A percentile compares a stretch with the other conserved stretches of the same genome.
These are phyloP conservation scores for Pangasius mekongensis DNA, from an alignment of 2,797 vertebrate genomes.

Conservation along the genomic window DNA sequence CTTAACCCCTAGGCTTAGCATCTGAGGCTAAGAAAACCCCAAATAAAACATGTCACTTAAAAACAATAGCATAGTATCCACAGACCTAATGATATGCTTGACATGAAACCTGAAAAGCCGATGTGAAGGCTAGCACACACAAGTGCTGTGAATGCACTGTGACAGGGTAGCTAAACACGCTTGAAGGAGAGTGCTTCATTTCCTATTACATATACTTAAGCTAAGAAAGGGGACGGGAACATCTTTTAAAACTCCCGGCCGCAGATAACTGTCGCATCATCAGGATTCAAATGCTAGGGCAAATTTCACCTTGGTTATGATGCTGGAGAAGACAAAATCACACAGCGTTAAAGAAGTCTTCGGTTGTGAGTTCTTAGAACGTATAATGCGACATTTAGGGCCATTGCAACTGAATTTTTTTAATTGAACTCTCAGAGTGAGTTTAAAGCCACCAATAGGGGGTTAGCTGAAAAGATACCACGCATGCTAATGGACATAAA, in stretches of 20 bases:
- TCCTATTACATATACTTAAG: background rate
- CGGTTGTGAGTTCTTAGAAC: too few species aligned
- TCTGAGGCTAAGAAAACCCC: background rate
- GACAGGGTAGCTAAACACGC: background rate
- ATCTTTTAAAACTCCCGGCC: background rate
- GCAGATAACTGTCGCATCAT: background rate
- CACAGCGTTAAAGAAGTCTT: background rate
- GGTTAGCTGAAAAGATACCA: background rate
- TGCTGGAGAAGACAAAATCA: background rate
- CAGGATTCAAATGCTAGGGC: background rate
- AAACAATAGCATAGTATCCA: background rate
- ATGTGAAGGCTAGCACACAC: background rate
- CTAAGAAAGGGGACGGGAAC: background rate
- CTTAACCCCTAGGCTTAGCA: background rate
- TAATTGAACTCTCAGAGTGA: too few species aligned
- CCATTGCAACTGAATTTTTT: too few species aligned
- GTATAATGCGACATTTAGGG: too few species aligned
- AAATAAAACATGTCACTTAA: background rate
- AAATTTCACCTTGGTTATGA: background rate
- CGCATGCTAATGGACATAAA: background rate
- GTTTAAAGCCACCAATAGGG: too few species aligned
- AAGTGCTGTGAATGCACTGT: background rate
- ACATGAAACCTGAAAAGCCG: background rate
- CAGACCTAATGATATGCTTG: background rate
- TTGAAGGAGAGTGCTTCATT: background rate